Percentiles rank a stretch among this genome's conserved stretches.
Evolutionary conservation across 2,888 invertebrate species (phyloP).

Genomic region (Acrocera orbiculus): DNA sequence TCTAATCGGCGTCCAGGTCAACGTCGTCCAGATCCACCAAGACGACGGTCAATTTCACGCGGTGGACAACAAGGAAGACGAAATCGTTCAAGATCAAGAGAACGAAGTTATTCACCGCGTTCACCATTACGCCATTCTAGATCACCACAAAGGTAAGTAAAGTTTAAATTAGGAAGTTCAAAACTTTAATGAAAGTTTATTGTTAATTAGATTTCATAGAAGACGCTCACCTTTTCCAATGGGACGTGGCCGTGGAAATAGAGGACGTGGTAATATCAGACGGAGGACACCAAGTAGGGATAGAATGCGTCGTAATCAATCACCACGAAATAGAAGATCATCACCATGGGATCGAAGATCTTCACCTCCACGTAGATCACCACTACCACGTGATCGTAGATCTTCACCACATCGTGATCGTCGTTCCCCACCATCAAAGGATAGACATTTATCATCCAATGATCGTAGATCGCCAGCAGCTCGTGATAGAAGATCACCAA

Average conservation of each 20-base stretch:
- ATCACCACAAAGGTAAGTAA: slow-evolving; percentile 25
- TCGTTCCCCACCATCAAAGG: slow-evolving; percentile 22
- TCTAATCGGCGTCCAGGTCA: slow-evolving; percentile 13
- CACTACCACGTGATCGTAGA: slow-evolving; percentile 9
- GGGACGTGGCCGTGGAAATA: slow-evolving; percentile 6
- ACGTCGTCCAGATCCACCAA: slow-evolving; percentile 16
- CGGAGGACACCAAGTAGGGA: slow-evolving; percentile 22
- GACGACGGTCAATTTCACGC: slow-evolving; percentile 14
- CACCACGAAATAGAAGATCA: slow-evolving; percentile 19
- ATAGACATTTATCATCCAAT: slow-evolving; percentile 29
- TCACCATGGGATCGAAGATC: slow-evolving; percentile 30
- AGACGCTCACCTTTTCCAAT: slow-evolving; percentile 8
- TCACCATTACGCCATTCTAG: slow-evolving; percentile 23
- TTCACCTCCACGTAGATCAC: slow-evolving; percentile 20
- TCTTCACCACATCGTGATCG: slow-evolving; percentile 12
- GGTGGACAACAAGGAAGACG: slow-evolving; percentile 16
- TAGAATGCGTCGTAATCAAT: slow-evolving; percentile 18
- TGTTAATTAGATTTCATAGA: slow-evolving; percentile 19
- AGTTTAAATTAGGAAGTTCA: background rate
- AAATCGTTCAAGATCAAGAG: slow-evolving; percentile 22
- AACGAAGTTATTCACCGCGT: slow-evolving; percentile 20
- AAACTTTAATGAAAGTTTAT: background rate
- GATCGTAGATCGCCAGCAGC: slow-evolving; percentile 20
- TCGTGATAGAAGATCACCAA: slow-evolving; percentile 2
- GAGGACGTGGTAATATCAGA: slow-evolving; percentile 13